Conservation (phyloP, 2,113 vertebrate genomes). For the Zapus hudsonius region DNA sequence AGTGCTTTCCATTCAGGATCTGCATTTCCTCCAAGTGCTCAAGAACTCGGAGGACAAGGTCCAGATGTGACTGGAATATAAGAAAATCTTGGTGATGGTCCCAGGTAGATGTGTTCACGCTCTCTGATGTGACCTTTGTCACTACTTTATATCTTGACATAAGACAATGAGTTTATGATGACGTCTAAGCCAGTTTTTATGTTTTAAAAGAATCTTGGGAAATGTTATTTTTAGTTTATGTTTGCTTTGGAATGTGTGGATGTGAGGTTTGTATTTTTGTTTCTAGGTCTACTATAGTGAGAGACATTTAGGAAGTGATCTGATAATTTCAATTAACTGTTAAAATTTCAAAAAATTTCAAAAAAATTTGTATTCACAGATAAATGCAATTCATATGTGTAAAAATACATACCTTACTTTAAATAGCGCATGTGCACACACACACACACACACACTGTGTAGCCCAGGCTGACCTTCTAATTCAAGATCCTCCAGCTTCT, state of each 20-base stretch:
- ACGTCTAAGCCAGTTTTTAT: not conserved
- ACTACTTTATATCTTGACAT: not conserved
- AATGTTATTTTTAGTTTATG: slow-evolving; percentile 38
- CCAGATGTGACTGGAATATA: not conserved
- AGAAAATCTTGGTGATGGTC: not conserved
- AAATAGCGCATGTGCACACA: not conserved
- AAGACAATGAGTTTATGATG: not conserved
- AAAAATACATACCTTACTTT: not conserved
- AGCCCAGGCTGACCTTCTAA: not conserved
- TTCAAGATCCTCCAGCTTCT: not conserved
- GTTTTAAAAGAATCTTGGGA: not conserved
- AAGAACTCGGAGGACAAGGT: not conserved
- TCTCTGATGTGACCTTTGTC: slow-evolving; percentile 8
- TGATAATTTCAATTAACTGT: too few relatives aligned
- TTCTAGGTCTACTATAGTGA: too few relatives aligned
- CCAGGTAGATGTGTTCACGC: slow-evolving; percentile 2
- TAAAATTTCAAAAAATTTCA: too few relatives aligned
- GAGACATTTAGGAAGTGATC: too few relatives aligned
- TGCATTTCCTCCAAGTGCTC: not conserved
- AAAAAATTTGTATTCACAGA: slow-evolving; percentile 4
- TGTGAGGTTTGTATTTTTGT: not conserved
- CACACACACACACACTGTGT: not conserved
- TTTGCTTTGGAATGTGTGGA: not conserved
- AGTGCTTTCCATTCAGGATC: not conserved
- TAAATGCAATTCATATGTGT: slow-evolving; percentile 3